phyloP scores from a whole-genome alignment of 2,113 vertebrate genomes.

The Physeter macrocephalus region DNA sequence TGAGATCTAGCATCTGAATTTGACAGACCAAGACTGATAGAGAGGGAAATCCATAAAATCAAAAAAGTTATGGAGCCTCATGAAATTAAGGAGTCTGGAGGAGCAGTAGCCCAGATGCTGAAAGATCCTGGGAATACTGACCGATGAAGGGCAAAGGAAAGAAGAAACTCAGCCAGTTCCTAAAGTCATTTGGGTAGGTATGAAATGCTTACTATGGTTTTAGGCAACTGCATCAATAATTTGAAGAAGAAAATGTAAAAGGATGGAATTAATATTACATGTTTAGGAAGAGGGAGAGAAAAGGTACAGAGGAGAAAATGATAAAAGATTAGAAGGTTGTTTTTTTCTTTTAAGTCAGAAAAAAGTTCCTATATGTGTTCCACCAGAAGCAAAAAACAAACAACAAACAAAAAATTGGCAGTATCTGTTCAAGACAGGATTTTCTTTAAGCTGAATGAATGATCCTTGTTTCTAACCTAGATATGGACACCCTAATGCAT shows the following conservation, averaged over 20 bases:
- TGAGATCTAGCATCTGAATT: neutral
- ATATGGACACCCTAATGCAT: neutral
- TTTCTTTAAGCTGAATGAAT: neutral
- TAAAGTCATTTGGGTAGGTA: neutral
- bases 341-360: neutral
- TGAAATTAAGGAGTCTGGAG: neutral
- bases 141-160: neutral
- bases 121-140: neutral
- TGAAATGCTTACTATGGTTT: neutral
- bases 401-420: neutral
- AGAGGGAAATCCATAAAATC: neutral
- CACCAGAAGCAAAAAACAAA: neutral
- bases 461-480: neutral
- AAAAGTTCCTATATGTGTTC: neutral
- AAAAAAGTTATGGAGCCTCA: neutral
- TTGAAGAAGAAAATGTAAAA: conserved; percentile 5
- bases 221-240: neutral
- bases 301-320: neutral
- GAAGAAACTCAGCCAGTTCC: neutral
- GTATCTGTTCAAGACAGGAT: neutral
- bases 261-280: neutral
- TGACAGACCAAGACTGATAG: neutral
- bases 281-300: neutral
- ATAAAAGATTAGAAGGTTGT: neutral
- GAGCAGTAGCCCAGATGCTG: neutral